Percentiles rank a stretch among this genome's conserved stretches.
Conservation (phyloP, 1,140 invertebrate genomes). For the Scylla paramamosain region DNA sequence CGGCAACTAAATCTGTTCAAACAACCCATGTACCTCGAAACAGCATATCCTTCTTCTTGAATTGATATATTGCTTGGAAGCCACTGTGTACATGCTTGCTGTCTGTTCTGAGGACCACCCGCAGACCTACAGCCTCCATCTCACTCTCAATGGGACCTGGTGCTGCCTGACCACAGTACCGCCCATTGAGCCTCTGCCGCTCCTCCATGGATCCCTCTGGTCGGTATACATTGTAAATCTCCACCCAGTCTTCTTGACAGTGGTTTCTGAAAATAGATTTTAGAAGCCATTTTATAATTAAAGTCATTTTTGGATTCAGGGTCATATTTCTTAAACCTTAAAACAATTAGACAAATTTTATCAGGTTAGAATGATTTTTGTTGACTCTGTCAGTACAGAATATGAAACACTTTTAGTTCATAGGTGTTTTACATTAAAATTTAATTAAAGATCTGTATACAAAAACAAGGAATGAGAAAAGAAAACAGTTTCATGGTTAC, state of each 20-base stretch:
- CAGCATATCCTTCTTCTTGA: conserved; percentile 91
- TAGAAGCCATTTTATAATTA: no score
- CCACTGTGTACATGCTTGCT: conserved; percentile 91
- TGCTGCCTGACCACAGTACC: conserved; percentile 90
- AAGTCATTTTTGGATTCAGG: no score
- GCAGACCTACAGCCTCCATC: conserved; percentile 89
- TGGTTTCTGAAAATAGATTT: conserved; percentile 78
- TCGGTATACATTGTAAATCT: conserved; percentile 93
- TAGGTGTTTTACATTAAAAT: not conserved
- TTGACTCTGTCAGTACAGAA: no score
- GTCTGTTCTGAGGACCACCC: conserved; percentile 92
- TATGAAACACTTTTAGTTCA: no score
- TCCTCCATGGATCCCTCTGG: conserved; percentile 81
- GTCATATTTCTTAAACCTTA: not conserved
- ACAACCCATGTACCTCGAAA: conserved; percentile 85
- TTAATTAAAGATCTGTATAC: not conserved
- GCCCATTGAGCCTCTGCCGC: conserved; percentile 89
- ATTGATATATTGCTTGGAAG: conserved; percentile 94
- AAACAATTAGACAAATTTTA: no score
- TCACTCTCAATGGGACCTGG: conserved; percentile 95
- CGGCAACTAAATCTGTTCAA: no score
- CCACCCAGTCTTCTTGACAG: conserved; percentile 95
- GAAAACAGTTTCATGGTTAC: not conserved
- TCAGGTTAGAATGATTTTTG: no score
- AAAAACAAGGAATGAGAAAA: not conserved